Evolutionary conservation across 2,113 vertebrate genomes (phyloP).

Genomic region (Eudorcas thomsonii): DNA sequence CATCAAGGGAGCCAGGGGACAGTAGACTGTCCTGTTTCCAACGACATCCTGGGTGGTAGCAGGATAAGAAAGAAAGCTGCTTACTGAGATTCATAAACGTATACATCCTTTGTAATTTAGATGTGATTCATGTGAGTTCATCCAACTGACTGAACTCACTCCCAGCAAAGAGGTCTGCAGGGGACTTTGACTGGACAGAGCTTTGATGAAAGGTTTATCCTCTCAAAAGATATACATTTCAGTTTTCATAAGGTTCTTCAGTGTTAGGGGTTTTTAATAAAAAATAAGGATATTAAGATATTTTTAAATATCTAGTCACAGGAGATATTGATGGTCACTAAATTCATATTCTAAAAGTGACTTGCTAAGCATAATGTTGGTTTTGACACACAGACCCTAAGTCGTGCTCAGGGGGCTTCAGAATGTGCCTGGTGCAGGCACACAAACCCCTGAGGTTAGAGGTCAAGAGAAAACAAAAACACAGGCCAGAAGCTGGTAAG

Average conservation of each 20-base stretch:
- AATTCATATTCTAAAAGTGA: not conserved
- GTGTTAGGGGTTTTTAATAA: not conserved
- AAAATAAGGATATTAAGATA: not conserved
- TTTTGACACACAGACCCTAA: not conserved
- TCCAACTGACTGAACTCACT: not conserved
- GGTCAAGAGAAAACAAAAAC: not conserved
- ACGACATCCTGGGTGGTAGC: not conserved
- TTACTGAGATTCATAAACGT: not conserved
- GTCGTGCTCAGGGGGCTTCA: not conserved
- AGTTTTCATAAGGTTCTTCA: not conserved
- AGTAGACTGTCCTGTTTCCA: not conserved
- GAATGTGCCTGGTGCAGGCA: not conserved
- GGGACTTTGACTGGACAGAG: not conserved
- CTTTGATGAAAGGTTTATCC: not conserved
- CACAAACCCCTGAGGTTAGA: not conserved
- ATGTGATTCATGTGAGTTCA: not conserved
- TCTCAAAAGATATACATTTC: not conserved
- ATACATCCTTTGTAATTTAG: not conserved
- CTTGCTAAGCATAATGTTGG: not conserved
- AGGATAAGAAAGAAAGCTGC: not conserved
- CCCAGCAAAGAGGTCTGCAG: not conserved
- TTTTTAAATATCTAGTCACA: not conserved
- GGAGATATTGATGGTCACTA: not conserved
- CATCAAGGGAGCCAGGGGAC: not conserved
- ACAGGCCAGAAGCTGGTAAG: constrained; percentile 32